Evolutionary conservation across 2,113 vertebrate genomes (phyloP).

Genomic region (Malaclemys terrapin): DNA sequence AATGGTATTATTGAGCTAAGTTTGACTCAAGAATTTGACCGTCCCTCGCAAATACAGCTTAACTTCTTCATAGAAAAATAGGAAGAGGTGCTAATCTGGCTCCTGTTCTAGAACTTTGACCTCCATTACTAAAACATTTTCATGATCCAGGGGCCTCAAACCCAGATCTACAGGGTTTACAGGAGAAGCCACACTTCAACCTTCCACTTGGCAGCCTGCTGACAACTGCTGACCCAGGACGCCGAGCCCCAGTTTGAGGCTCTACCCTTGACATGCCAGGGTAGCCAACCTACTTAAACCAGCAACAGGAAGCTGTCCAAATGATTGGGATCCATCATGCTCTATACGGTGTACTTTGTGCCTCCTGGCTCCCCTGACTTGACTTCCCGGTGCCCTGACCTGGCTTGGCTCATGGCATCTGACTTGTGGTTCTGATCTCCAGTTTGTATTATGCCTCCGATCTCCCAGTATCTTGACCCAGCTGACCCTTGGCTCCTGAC

Average conservation of each 20-base stretch:
- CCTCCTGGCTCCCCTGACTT: neutral
- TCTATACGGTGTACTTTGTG: neutral
- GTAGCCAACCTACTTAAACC: neutral
- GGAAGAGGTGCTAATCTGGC: neutral
- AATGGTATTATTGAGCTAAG: too few relatives aligned
- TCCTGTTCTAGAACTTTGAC: too few relatives aligned
- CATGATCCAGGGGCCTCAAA: neutral
- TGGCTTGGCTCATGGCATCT: neutral
- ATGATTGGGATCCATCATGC: neutral
- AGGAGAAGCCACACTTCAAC: neutral
- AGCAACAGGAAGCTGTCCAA: neutral
- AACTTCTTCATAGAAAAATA: neutral
- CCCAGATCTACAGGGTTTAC: neutral
- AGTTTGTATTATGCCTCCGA: neutral
- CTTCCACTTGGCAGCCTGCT: neutral
- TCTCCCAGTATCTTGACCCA: neutral
- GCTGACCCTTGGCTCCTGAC: neutral
- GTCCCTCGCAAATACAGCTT: accelerated
- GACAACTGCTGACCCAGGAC: neutral
- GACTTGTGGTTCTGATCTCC: neutral
- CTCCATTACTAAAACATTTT: neutral
- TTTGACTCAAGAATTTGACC: accelerated
- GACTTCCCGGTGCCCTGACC: neutral
- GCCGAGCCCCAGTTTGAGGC: neutral
- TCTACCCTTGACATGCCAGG: neutral